Evolutionary conservation across 2,888 invertebrate genomes (phyloP), one percentile per base, ranked within the genome.

Genomic region (Sesia bembeciformis): DNA sequence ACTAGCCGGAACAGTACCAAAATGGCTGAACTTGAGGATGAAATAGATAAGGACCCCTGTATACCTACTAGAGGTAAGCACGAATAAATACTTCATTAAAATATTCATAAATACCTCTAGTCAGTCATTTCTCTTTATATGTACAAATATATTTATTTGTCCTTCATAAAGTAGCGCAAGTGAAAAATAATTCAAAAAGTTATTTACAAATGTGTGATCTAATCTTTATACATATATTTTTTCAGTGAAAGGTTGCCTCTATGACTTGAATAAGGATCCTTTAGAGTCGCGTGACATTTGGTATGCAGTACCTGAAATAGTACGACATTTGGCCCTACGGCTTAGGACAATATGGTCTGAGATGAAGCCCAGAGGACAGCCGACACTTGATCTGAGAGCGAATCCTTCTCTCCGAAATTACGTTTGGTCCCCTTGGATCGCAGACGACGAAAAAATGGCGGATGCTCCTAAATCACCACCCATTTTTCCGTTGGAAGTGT

Each of bases 241-340:
- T 76, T 57, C 71, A 81, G 77, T 8, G 3, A 78, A 75, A 65
- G 79, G 77, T 38, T 78, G 76, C 54, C 65, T 80, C 0, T 78
- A 64, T 55, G 74, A 80, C 55, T 59, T 80, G 43, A 74, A 60
- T 43, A 66, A 62, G 2, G 78, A 79, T 58, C 78, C 78, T 4
- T 57, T 62, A 40, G 78, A 80, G 63, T 58, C 66, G 0, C 56
- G 65, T 41, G 77, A 78, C 54, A 62, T 80, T 43, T 81, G 79
- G 80, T 41, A 67, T 46, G 54, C 61, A 6, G 60, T 58, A 38
- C 72, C 75, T 23, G 67, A 75, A 4, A 52, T 74, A 6, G 73
- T 72, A 5, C 62, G 62, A 53, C 65, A 63, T 7, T 61, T 78
- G 67, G 58, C 65, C n/a, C 58, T 77, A 5, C 62, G 66, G 5